Base-by-base conservation (phyloP, 1,140 invertebrate species). In the Sarcophaga peregrina region DNA sequence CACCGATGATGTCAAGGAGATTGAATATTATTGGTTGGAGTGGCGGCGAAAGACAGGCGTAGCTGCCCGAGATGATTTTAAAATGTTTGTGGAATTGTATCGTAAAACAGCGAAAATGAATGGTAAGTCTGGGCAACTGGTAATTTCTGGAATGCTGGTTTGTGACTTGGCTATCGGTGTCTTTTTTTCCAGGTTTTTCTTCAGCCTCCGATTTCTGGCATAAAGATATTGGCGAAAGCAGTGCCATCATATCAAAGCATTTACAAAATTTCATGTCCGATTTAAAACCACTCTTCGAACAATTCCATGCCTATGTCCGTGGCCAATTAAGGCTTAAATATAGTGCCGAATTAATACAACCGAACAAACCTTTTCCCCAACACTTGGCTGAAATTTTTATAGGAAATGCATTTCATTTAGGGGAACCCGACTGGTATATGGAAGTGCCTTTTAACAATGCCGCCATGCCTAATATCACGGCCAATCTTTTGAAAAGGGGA, bases 21-120 rank as follows among this genome's bases (percentile, higher is more conserved):
- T 90, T 20, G 87, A 90, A 50, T 87, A 86, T 74, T 90, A 90
- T 82, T 90, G 89, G 89, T 81, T 86, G 11, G 87, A 90, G 81
- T 90, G 88, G 88, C 84, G 87, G 3, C 82, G 81, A 0, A 80
- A 83, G 20, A 85, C 87, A 0, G 89, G 87, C 11, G 9, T 86
- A 58, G 81, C 85, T 45, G 84, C 80, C 8, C 84, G 87, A 0
- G 45, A 73, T 3, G 83, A 86, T 46, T 90, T 89, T 80, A 73
- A 85, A 0, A 83, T 20, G 7, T 90, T 90, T 45, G 87, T 90
- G 82, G 85, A 90, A n/a, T 83, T 90, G 0, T 90, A 90, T 75
- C 84, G 84, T 13, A 89, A 87, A 72, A 85, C 89, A 0, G 87
- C 89, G 3, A 78, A 85, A 17, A 73, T 87, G 0, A 90, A 90